Evolutionary conservation across 2,797 vertebrate genomes (phyloP), one percentile per base, ranked within the genome.

Genomic region (Silurus aristotelis): DNA sequence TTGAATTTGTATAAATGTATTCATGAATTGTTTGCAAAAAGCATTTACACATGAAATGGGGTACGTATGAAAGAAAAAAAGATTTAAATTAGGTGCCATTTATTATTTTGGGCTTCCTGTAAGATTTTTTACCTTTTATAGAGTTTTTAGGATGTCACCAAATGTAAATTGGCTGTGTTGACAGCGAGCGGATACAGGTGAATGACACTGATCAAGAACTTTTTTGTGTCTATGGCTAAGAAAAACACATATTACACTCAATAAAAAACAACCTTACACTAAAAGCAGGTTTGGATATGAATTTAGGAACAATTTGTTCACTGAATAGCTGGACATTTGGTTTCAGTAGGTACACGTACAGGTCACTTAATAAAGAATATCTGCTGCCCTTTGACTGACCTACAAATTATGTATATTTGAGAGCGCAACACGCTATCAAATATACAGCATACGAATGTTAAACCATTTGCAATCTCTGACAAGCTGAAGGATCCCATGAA

Each of bases 401-500:
- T 60, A 60, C 27, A 60, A 60, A 60, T 31, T 58, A 77, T 55
- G n/a, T 10, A 38, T 8, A 1, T 77, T 20, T 60, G 56, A 38
- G 38, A 38, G 38, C 4, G 38, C 38, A 4, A 38, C 38, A 38
- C 3, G 48, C n/a, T 77, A 5, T 4, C 9, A 22, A 60, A 38
- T 58, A 56, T 55, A 60, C 6, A 56, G 72, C 20, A 20, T 60
- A 13, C 12, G 58, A 27, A 77, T 31, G 58, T 77, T 13, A 77
- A 58, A 4, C 5, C 9, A 60, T 77, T 60, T 77, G 75, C 17
- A 77, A 6, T 22, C 75, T 60, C 38, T 63, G 61, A 67, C 66
- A 83, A 56, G 15, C 38, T 77, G 81, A 55, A 71, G 27, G 12
- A 52, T 38, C 55, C 75, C 17, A 77, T 77, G 73, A 64, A 60